A percentile compares a stretch with the other conserved stretches of the same genome.
Conservation (phyloP, 37 sponge, comb jelly and placozoan species). For the Oscarella lobularis region DNA sequence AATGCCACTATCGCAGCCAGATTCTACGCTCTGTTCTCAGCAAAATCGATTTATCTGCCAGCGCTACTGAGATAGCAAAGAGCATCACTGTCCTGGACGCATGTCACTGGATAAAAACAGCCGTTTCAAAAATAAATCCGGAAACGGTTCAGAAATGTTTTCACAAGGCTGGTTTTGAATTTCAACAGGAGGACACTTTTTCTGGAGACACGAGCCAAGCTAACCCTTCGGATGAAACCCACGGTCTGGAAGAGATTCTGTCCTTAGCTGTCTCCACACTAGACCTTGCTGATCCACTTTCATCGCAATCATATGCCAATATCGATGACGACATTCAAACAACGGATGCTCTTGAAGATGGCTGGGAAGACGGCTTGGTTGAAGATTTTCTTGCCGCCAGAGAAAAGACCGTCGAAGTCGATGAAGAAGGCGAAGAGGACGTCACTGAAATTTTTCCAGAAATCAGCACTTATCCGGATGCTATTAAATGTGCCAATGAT, state of each 20-base stretch:
- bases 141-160: too few species aligned
- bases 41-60: too few species aligned
- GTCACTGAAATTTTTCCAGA: not conserved
- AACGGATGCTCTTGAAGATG: not conserved
- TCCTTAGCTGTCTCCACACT: not conserved
- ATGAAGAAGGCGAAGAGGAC: not conserved
- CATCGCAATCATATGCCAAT: not conserved
- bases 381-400: not conserved
- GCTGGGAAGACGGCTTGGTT: not conserved
- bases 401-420: not conserved
- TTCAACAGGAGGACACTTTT: too few species aligned
- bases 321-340: not conserved
- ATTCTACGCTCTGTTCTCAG: too few species aligned
- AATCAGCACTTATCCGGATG: not conserved
- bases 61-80: too few species aligned
- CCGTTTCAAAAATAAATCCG: too few species aligned
- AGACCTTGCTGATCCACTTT: not conserved
- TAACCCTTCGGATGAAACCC: not conserved
- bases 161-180: too few species aligned
- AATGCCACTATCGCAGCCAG: too few species aligned
- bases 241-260: not conserved
- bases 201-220: not conserved
- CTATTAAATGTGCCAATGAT: not conserved
- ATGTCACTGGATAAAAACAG: too few species aligned
- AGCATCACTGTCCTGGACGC: too few species aligned